phyloP scores from a whole-genome alignment of 23 tunicate species.

The Styela clava region DNA sequence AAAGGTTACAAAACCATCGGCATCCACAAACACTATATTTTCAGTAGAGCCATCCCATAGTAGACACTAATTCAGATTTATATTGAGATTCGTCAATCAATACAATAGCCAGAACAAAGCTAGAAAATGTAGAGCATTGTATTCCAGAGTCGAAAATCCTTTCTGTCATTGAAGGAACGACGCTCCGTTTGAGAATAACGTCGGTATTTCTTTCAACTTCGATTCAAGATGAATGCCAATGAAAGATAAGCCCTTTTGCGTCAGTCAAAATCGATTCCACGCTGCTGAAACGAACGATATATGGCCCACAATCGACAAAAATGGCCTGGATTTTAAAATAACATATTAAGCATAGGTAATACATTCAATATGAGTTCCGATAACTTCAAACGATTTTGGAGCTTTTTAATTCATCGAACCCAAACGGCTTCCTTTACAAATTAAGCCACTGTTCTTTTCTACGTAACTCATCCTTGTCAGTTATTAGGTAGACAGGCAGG shows the following conservation, averaged over 20 bases:
- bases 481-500: neutral
- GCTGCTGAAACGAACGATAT: no score
- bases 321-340: no score
- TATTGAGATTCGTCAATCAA: neutral
- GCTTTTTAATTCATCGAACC: neutral
- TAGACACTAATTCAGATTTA: neutral
- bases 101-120: neutral
- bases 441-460: neutral
- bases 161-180: neutral
- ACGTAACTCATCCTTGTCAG: neutral
- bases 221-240: neutral
- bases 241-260: neutral
- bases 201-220: neutral
- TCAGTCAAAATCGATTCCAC: neutral
- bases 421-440: neutral
- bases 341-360: neutral
- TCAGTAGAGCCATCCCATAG: no score
- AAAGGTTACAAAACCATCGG: no score
- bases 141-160: neutral
- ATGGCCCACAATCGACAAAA: no score
- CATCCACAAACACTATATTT: no score
- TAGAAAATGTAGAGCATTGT: neutral
- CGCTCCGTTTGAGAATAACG: neutral
- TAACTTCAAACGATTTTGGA: neutral
- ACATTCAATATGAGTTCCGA: neutral